Conservation (phyloP, 1,140 invertebrate species). For the Lordiphosa collinella region DNA sequence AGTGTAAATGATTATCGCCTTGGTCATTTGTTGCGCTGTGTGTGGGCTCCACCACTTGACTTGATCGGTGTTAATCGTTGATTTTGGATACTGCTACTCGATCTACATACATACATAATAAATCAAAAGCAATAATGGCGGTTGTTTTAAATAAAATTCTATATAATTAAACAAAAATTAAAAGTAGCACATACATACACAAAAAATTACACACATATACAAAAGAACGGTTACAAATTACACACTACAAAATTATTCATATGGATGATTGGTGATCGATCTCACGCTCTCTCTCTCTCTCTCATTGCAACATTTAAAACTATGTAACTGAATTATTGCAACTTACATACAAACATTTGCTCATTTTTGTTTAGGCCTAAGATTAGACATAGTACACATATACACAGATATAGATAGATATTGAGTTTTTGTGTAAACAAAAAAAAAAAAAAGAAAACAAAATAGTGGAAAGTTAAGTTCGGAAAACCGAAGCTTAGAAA, state of each 20-base stretch:
- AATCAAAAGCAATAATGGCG: slow-evolving; percentile 9
- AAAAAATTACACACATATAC: slow-evolving; percentile 53
- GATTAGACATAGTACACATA: slow-evolving; percentile 50
- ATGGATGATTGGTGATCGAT: not conserved
- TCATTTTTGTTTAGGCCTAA: slow-evolving; percentile 37
- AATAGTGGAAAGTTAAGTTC: no score
- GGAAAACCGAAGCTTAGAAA: no score
- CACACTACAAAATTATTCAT: slow-evolving; percentile 37
- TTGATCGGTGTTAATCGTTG: slow-evolving; percentile 22
- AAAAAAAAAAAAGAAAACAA: slow-evolving; percentile 33
- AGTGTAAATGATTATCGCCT: slow-evolving; percentile 72
- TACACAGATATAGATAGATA: slow-evolving; percentile 24
- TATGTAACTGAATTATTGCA: slow-evolving; percentile 75
- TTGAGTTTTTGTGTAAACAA: no score
- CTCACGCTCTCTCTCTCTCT: no score
- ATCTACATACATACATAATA: slow-evolving; percentile 1
- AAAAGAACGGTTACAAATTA: slow-evolving; percentile 36
- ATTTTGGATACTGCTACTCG: slow-evolving; percentile 18
- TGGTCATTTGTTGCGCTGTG: slow-evolving; percentile 43
- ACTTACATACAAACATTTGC: slow-evolving; percentile 34
- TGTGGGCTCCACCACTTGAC: slow-evolving; percentile 20
- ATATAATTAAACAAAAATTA: slow-evolving; percentile 66
- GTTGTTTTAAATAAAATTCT: slow-evolving; percentile 53
- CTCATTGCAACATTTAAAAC: slow-evolving; percentile 43
- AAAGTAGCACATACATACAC: slow-evolving; percentile 68